Evolutionary conservation across 2,113 vertebrate species (phyloP), one percentile per base, ranked within the genome.

Genomic region (Tursiops truncatus): DNA sequence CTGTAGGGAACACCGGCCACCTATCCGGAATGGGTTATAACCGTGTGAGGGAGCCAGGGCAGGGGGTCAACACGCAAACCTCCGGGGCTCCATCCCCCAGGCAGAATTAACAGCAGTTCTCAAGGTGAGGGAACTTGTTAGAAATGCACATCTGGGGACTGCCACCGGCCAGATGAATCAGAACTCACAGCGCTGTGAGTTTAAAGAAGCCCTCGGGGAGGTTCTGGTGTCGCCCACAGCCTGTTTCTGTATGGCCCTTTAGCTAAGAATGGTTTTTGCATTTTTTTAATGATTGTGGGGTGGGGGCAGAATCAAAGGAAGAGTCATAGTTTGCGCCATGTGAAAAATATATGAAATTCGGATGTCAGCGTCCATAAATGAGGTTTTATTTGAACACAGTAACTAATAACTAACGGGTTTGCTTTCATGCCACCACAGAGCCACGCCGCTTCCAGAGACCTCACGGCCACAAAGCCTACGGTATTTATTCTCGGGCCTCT

Each of bases 1-100:
- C 73, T 65, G 41, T 63, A 65, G 60, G 31, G 60, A 50, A 65
- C 11, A 44, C 44, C 6, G 33, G 60, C 17, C 25, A 3, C 33
- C 44, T 15, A 1, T 15, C 41, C 0, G 0, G 31, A 18, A 53
- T 6, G 6, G 2, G 2, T 76, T 50, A 31, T 25, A 36, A 53
- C 76, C 12, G 1, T 53, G 18, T 36, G 15, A 50, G 33, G 36
- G 23, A 90, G 33, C 44, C 23, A 36, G 14, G 60, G 7, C 7
- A 0, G 7, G 33, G 1, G 5, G 38, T 77, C 62, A 26, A 36
- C 21, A 28, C 58, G 44, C 21, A 36, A 36, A 79, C 17, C 41
- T 65, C 73, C 4, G 33, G 33, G 33, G 47, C 60, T 38, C 33
- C 60, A 13, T 36, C 73, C n/a, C 31, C 58, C 31, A 36, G 38